Conservation (phyloP, 2,888 invertebrate genomes). For the Dasypogon diadema region DNA sequence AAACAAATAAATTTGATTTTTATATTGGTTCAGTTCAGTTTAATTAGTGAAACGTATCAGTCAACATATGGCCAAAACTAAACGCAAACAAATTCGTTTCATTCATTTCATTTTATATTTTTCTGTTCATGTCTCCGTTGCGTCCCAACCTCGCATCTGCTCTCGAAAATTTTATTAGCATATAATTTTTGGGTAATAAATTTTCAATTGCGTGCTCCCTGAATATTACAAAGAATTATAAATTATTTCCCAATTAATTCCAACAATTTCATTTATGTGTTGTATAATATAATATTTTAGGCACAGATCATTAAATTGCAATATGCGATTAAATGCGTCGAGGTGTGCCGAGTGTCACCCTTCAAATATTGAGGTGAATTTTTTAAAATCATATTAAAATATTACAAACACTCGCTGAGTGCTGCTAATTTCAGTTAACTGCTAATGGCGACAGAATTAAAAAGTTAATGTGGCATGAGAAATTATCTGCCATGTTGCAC, state of each 20-base stretch:
- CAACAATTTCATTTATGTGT: neutral
- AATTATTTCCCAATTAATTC: neutral
- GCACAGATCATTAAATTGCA: neutral
- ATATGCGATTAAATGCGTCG: slow-evolving; percentile 15
- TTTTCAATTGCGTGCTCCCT: neutral
- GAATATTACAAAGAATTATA: neutral
- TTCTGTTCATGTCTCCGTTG: too few species aligned
- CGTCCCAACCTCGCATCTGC: too few species aligned
- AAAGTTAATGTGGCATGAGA: neutral
- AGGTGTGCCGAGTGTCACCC: too few species aligned
- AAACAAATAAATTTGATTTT: neutral
- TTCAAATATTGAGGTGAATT: too few species aligned
- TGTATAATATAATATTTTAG: too few species aligned
- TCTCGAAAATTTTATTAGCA: neutral
- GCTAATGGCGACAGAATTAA: neutral
- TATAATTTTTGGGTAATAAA: neutral
- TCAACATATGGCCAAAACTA: neutral
- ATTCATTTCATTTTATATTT: too few species aligned
- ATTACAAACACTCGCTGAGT: too few species aligned
- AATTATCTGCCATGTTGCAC: neutral
- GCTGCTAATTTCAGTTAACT: neutral
- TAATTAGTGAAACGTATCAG: neutral
- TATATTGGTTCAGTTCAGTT: neutral
- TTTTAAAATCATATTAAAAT: too few species aligned
- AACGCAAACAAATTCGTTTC: too few species aligned